Evolutionary conservation across 2,888 invertebrate species (phyloP).

Genomic region (Andrena bicolor): DNA sequence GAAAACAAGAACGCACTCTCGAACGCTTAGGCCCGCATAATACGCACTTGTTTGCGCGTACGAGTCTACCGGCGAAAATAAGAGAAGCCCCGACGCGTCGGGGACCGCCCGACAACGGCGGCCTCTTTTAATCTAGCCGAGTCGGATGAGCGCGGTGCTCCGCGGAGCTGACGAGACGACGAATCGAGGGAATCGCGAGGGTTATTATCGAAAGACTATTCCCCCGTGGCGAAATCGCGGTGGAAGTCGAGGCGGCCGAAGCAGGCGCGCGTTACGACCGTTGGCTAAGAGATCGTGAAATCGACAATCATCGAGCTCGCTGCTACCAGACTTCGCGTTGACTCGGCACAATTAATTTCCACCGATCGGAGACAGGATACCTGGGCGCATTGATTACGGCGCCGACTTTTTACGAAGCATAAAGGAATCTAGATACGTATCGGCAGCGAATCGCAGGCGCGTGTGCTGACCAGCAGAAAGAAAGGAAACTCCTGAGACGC

Average conservation of each 20-base stretch:
- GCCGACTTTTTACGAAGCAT: conserved; percentile 15
- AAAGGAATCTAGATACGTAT: conserved; percentile 9
- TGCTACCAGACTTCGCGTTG: conserved; percentile 30
- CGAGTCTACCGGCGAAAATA: conserved; percentile 53
- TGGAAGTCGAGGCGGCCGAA: neutral
- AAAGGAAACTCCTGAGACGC: neutral
- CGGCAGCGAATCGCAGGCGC: neutral
- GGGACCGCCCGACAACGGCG: neutral
- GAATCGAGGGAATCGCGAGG: too few relatives aligned
- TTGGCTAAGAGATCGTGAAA: conserved; percentile 28
- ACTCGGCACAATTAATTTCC: conserved; percentile 21
- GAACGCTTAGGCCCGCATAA: conserved; percentile 81
- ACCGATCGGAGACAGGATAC: conserved; percentile 4
- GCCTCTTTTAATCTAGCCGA: conserved; percentile 6
- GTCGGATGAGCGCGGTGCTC: neutral
- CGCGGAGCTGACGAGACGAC: neutral
- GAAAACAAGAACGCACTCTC: conserved; percentile 84
- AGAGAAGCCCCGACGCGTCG: conserved; percentile 49
- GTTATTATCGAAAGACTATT: too few relatives aligned
- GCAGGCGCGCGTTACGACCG: neutral
- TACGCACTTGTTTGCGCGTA: conserved; percentile 81
- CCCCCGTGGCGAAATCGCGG: neutral
- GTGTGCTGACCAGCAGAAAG: neutral
- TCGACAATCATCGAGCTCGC: conserved; percentile 4
- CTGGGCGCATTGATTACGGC: conserved; percentile 30